Conservation (phyloP, 23 tunicate species). For the Ciona savignyi region DNA sequence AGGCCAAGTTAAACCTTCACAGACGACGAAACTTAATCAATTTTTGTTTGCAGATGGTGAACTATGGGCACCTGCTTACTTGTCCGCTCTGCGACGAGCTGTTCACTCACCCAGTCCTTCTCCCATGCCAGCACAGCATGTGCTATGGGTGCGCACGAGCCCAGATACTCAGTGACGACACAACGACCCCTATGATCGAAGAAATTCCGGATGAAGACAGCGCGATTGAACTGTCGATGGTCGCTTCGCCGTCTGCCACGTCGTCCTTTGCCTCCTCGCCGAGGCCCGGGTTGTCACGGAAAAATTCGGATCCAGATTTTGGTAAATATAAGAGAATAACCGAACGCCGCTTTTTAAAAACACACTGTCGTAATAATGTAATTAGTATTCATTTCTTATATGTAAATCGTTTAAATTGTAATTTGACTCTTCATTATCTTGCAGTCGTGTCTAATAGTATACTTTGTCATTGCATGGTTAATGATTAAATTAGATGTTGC, state of each 20-base stretch:
- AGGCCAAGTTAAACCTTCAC: too few relatives aligned
- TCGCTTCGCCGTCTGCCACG: constrained; percentile 6
- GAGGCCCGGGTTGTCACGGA: not conserved
- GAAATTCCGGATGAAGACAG: not conserved
- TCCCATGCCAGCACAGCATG: constrained; percentile 85
- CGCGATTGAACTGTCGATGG: not conserved
- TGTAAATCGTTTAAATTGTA: too few relatives aligned
- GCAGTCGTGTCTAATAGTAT: too few relatives aligned
- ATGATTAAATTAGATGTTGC: too few relatives aligned
- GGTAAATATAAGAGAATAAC: too few relatives aligned
- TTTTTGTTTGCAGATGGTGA: constrained; percentile 37
- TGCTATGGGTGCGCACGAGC: constrained; percentile 88
- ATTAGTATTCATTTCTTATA: too few relatives aligned
- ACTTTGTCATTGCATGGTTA: too few relatives aligned
- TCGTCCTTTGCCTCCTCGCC: not conserved
- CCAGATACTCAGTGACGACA: constrained; percentile 38
- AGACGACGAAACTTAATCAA: not conserved
- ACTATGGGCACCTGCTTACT: constrained; percentile 45
- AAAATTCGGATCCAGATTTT: not conserved
- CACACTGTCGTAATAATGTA: too few relatives aligned
- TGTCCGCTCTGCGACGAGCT: constrained; percentile 76
- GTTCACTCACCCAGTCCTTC: constrained; percentile 66
- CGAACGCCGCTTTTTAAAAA: too few relatives aligned
- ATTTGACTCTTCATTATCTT: too few relatives aligned
- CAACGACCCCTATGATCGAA: constrained; percentile 8